These are phyloP conservation scores for Telenomus remus DNA, from an alignment of 1,140 invertebrate genomes.

Conservation along the genomic window DNA sequence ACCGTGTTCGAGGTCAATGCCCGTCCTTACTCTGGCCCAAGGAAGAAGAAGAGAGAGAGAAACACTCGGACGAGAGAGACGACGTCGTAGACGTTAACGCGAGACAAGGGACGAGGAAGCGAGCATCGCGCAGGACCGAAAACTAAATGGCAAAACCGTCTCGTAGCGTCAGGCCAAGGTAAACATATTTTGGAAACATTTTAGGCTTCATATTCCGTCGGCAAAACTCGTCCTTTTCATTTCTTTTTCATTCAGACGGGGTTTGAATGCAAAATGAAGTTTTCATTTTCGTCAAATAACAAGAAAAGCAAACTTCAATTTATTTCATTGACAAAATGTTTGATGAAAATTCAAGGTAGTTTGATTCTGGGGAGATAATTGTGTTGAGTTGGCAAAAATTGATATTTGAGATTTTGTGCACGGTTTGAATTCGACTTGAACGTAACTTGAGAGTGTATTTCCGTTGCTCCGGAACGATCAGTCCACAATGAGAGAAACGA, in stretches of 20 bases:
- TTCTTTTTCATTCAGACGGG: not conserved
- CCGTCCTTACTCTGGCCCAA: constrained; percentile 75
- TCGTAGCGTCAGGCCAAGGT: constrained; percentile 18
- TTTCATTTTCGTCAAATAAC: too few relatives aligned
- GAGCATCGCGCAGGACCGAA: constrained; percentile 53
- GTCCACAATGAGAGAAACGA: constrained; percentile 58
- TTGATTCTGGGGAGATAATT: too few relatives aligned
- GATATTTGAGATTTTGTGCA: not conserved
- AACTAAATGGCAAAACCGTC: constrained; percentile 29
- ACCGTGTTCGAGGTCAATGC: constrained; percentile 74
- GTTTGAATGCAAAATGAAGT: too few relatives aligned
- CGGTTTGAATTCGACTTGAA: not conserved
- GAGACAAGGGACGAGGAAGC: constrained; percentile 63
- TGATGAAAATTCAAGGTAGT: too few relatives aligned
- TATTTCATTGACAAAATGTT: too few relatives aligned
- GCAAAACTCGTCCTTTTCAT: not conserved
- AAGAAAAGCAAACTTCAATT: too few relatives aligned
- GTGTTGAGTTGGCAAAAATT: too few relatives aligned
- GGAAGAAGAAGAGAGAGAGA: constrained; percentile 63
- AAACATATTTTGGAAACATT: constrained; percentile 37
- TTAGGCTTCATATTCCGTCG: constrained; percentile 26
- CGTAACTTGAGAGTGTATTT: constrained; percentile 21
- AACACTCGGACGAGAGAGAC: constrained; percentile 30
- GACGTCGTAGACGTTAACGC: constrained; percentile 52
- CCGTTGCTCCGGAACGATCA: constrained; percentile 54